Evolutionary conservation across 2,797 vertebrate genomes (phyloP), one percentile per base, ranked within the genome.

Genomic region (Enteromius unitaeniatus): DNA sequence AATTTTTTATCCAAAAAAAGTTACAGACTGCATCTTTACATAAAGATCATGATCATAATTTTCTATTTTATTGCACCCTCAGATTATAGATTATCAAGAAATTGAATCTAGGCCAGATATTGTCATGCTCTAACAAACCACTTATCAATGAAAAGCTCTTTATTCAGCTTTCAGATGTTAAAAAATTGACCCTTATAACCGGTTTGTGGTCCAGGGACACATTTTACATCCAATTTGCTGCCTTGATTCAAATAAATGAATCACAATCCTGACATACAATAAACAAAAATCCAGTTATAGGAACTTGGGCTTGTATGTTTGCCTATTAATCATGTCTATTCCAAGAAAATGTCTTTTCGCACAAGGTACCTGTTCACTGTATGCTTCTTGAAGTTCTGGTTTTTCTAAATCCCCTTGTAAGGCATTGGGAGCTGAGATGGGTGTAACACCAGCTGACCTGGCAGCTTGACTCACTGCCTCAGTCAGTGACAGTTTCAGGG

Each of bases 381-480:
- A 98, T 6, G 95, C 94, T 82, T 97, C 96, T 90, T 97, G 96
- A 84, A 97, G 90, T 65, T 96, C 95, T 62, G 95, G 91, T 42
- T 92, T 93, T 64, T 97, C 96, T 79, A 98, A 95, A 68, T 98
- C 97, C 8, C 93, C 92, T 87, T 95, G 95, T 84, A 98, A 91
- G 87, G 92, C 93, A 88, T 97, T 96, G 0, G 94, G 78, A 73
- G 95, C 94, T 2, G 95, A 96, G 86, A 97, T 90, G 45, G 96
- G 97, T 79, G 91, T 93, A 73, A 95, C 97, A 0, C 97, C 97
- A 0, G 93, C 95, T 3, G 94, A 93, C 88, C 95, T 94, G 82
- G 96, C 96, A 0, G 97, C 97, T 85, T 97, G 95, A 84, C 91
- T 96, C 88, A 98, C 97, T 0, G 97, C 97, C n/a, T 98, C 97